Percentiles rank a stretch among this genome's conserved stretches.
Conservation (phyloP, 2,797 vertebrate genomes). For the Melanotaenia trifasciata region DNA sequence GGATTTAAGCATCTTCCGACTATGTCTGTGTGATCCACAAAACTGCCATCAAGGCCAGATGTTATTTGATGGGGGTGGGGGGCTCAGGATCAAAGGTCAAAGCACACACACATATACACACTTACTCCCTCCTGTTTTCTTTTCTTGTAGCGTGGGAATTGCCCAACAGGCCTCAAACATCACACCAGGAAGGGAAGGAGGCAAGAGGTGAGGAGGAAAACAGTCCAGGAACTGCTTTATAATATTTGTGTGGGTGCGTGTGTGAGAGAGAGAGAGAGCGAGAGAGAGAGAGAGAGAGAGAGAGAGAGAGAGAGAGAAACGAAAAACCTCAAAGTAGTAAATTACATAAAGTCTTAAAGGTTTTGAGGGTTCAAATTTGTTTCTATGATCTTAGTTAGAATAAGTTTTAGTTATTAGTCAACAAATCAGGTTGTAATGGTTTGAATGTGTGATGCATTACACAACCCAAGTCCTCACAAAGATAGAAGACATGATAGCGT, state of each 20-base stretch:
- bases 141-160: slow-evolving; percentile 75
- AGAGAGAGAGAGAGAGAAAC: neutral
- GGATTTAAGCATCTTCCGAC: slow-evolving; percentile 48
- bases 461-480: slow-evolving; percentile 8
- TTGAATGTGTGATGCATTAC: neutral
- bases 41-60: slow-evolving; percentile 63
- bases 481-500: neutral
- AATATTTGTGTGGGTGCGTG: slow-evolving; percentile 20
- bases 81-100: slow-evolving; percentile 54
- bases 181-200: slow-evolving; percentile 67
- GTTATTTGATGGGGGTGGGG: slow-evolving; percentile 51
- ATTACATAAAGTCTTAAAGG: neutral
- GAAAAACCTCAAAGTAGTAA: neutral
- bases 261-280: neutral
- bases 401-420: neutral
- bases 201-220: slow-evolving; percentile 65
- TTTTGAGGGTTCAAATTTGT: neutral
- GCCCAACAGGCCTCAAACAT: slow-evolving; percentile 57
- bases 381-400: neutral
- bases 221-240: slow-evolving; percentile 28
- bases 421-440: neutral
- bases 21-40: slow-evolving; percentile 40
- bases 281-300: neutral
- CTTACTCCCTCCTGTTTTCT: slow-evolving; percentile 65
- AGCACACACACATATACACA: slow-evolving; percentile 29